Evolutionary conservation across 2,888 invertebrate genomes (phyloP).

Genomic region (Frankliniella intonsa): DNA sequence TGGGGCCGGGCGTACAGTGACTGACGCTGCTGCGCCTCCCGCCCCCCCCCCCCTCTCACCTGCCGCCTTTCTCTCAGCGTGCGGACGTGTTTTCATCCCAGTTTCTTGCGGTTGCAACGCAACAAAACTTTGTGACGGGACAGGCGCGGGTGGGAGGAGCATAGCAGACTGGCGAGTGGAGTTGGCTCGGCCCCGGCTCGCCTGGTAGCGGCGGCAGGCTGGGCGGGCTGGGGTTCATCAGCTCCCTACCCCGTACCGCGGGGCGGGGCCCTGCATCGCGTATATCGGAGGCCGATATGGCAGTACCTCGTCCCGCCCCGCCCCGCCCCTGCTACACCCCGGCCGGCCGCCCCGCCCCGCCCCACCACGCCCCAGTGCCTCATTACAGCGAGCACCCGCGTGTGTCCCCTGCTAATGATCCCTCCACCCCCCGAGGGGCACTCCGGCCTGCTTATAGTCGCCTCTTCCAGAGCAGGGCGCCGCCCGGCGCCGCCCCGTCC

Average conservation of each 20-base stretch:
- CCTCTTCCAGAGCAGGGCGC: too few species aligned
- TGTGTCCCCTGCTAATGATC: neutral
- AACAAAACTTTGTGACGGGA: neutral
- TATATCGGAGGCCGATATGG: too few species aligned
- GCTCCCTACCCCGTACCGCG: too few species aligned
- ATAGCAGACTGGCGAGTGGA: neutral
- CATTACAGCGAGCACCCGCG: neutral
- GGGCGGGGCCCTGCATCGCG: too few species aligned
- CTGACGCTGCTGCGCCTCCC: neutral
- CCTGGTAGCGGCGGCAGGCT: neutral
- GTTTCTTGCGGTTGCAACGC: conserved; percentile 3
- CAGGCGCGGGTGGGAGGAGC: neutral
- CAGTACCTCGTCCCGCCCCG: neutral
- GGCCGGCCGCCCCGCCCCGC: neutral
- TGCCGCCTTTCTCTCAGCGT: neutral
- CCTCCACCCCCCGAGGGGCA: too few species aligned
- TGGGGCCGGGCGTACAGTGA: too few species aligned
- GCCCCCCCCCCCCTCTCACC: neutral
- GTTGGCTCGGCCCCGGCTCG: neutral
- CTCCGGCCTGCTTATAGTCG: too few species aligned
- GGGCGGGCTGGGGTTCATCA: too few species aligned
- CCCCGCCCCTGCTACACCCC: neutral
- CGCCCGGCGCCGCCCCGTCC: too few species aligned
- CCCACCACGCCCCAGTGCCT: too few species aligned
- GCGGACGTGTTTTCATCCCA: neutral